A percentile compares a stretch with the other conserved stretches of the same genome.
Conservation (phyloP, 2,888 invertebrate genomes). For the Mesorhabditis spiculigera region DNA sequence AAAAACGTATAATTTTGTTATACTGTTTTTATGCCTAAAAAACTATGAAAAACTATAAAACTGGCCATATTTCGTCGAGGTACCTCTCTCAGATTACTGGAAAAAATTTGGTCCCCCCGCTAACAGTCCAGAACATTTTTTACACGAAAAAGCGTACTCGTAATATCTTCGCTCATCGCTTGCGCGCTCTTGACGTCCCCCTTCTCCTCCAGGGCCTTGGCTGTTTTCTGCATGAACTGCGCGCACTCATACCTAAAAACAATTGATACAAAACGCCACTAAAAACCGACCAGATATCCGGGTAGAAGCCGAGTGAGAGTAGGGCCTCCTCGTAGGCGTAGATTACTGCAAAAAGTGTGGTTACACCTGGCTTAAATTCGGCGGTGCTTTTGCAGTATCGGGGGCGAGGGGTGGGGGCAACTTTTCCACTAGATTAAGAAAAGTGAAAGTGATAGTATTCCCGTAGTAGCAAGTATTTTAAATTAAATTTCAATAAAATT, state of each 20-base stretch:
- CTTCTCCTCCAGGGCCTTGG: constrained; percentile 80
- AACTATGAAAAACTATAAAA: constrained; percentile 6
- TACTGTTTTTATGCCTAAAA: constrained; percentile 5
- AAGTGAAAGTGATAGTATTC: no score
- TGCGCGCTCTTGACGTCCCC: constrained; percentile 49
- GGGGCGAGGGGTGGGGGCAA: no score
- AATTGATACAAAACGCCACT: not conserved
- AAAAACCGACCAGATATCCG: constrained; percentile 79
- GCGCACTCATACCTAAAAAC: constrained; percentile 82
- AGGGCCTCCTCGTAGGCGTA: constrained; percentile 97
- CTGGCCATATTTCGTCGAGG: no score
- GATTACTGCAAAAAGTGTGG: constrained; percentile 70
- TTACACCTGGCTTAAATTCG: no score
- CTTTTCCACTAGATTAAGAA: no score
- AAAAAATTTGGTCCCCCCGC: no score
- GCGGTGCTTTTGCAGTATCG: no score
- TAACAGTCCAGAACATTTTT: no score
- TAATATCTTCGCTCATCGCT: constrained; percentile 29
- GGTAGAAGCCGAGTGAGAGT: constrained; percentile 90
- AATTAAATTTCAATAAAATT: not conserved
- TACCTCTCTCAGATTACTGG: no score
- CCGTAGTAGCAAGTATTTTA: not conserved
- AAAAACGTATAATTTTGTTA: not conserved
- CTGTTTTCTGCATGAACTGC: constrained; percentile 89
- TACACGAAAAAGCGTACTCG: constrained; percentile 27